Percentiles rank a stretch among this genome's conserved stretches.
These are phyloP conservation scores for Etheostoma nigrum DNA, from an alignment of 2,797 vertebrate genomes.

Conservation along the genomic window DNA sequence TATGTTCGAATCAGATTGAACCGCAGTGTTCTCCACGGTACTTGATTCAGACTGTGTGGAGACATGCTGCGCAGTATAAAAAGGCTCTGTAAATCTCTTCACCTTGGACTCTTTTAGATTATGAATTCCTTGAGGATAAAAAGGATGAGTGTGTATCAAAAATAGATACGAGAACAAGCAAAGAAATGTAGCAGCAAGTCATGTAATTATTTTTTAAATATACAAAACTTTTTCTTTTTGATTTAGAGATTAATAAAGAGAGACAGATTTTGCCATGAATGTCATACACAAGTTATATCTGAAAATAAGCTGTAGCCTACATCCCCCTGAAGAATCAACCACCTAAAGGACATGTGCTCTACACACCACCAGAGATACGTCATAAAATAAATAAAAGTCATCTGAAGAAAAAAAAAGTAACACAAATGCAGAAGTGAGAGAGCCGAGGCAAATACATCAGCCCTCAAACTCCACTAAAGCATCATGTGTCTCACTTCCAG, in stretches of 20 bases:
- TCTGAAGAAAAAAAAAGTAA: slow-evolving; percentile 3
- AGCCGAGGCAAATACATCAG: slow-evolving; percentile 5
- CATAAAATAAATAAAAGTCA: slow-evolving; percentile 9
- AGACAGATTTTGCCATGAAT: neutral
- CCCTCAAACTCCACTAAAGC: slow-evolving; percentile 13
- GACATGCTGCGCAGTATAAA: neutral
- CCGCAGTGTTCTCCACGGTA: no score
- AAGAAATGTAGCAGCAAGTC: slow-evolving; percentile 12
- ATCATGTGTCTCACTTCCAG: slow-evolving; percentile 62
- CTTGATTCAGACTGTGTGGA: neutral
- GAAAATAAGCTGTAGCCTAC: neutral
- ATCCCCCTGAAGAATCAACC: slow-evolving; percentile 8
- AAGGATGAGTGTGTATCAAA: slow-evolving; percentile 35
- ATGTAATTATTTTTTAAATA: neutral
- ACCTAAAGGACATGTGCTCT: neutral
- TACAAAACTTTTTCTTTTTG: neutral
- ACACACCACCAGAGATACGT: neutral
- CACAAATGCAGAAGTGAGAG: slow-evolving; percentile 65
- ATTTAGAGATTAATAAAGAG: neutral
- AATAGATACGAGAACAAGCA: slow-evolving; percentile 39
- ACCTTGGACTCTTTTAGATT: slow-evolving; percentile 41
- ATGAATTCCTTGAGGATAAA: slow-evolving; percentile 49
- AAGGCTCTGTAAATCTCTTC: slow-evolving; percentile 38
- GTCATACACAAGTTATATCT: neutral
- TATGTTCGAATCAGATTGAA: no score